Evolutionary conservation across 1,140 invertebrate species (phyloP).

Genomic region (Cydia amplana): DNA sequence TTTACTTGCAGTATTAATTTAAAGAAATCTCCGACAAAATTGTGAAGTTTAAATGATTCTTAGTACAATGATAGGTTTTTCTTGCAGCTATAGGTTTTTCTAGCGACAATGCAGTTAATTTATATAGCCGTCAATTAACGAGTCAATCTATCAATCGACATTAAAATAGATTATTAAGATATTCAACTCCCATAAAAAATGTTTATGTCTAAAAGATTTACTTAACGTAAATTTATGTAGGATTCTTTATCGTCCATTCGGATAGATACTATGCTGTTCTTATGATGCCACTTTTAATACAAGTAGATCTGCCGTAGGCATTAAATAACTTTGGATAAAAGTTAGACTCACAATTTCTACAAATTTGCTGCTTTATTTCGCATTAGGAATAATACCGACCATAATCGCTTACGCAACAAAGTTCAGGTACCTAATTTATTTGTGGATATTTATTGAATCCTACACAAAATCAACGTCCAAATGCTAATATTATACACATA

Average conservation of each 20-base stretch:
- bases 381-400: not conserved
- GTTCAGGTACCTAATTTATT: constrained; percentile 1
- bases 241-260: constrained; percentile 22
- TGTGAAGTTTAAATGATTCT: not conserved
- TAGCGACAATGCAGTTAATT: constrained; percentile 43
- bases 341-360: not conserved
- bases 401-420: not conserved
- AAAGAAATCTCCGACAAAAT: not conserved
- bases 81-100: constrained; percentile 9
- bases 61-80: constrained; percentile 27
- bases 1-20: constrained; percentile 31
- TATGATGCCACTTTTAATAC: not conserved
- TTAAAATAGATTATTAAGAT: constrained; percentile 34
- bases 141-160: constrained; percentile 65
- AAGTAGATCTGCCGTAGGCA: not conserved
- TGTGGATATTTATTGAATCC: constrained; percentile 39
- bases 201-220: constrained; percentile 10
- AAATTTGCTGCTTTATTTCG: not conserved
- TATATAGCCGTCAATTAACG: constrained; percentile 73
- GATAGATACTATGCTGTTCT: constrained; percentile 16
- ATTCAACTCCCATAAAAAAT: constrained; percentile 9
- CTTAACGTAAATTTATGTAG: constrained; percentile 28
- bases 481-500: constrained; percentile 47
- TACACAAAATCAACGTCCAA: constrained; percentile 42
- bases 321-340: not conserved